Evolutionary conservation across 2,888 invertebrate genomes (phyloP).

Genomic region (Tipula unca): DNA sequence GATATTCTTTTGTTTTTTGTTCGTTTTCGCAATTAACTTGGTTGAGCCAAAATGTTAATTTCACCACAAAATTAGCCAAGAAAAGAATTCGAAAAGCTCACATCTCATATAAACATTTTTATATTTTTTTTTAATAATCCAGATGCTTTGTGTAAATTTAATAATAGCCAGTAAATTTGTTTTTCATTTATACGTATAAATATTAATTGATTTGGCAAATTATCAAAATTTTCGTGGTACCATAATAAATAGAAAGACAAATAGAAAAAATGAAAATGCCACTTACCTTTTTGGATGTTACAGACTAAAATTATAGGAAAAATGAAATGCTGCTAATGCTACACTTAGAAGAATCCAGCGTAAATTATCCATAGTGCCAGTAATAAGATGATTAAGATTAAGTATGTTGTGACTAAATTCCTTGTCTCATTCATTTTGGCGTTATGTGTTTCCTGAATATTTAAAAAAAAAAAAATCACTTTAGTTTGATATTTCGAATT

Average conservation of each 20-base stretch:
- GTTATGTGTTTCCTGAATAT: background rate
- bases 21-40: background rate
- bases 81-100: background rate
- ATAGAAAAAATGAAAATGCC: background rate
- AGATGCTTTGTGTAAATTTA: background rate
- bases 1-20: background rate
- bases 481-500: background rate
- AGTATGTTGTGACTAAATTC: slow-evolving; percentile 10
- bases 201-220: background rate
- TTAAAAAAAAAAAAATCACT: background rate
- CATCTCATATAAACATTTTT: background rate
- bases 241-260: background rate
- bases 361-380: slow-evolving; percentile 15
- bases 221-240: background rate
- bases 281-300: background rate
- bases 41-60: background rate
- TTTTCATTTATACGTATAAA: background rate
- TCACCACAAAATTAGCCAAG: background rate
- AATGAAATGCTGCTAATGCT: background rate
- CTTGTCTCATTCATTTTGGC: slow-evolving; percentile 10
- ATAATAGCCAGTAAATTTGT: background rate
- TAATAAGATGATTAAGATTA: slow-evolving; percentile 2
- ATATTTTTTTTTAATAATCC: background rate
- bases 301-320: background rate
- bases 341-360: slow-evolving; percentile 15